These are phyloP conservation scores for Phasianus colchicus DNA, from an alignment of 2,113 vertebrate genomes.

Conservation along the genomic window DNA sequence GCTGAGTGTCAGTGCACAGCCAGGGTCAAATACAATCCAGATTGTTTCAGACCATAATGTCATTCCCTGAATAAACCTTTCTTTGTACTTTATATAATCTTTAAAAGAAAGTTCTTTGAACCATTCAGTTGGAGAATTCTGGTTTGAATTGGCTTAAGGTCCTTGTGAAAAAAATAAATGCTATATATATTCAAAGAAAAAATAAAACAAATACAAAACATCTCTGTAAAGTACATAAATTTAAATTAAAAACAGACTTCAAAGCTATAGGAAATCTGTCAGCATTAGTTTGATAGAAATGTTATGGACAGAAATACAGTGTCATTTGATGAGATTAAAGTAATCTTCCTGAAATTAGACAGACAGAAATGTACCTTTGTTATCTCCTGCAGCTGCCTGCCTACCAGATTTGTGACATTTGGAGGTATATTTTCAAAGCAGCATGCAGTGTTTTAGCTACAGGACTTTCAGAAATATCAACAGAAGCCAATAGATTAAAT, in stretches of 20 bases:
- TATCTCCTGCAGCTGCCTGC: neutral
- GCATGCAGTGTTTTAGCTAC: constrained; percentile 9
- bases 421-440: constrained; percentile 38
- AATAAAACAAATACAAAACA: neutral
- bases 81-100: neutral
- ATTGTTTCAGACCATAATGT: neutral
- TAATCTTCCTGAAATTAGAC: constrained; percentile 35
- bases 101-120: neutral
- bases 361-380: neutral
- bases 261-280: neutral
- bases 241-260: neutral
- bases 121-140: neutral
- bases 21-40: constrained; percentile 5
- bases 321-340: neutral
- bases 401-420: constrained; percentile 38
- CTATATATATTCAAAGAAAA: neutral
- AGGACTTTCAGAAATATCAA: constrained; percentile 22
- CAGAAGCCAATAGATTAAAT: constrained; percentile 35
- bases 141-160: neutral
- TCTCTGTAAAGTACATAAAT: neutral
- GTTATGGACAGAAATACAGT: neutral
- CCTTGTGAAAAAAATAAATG: neutral
- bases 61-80: neutral
- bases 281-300: neutral
- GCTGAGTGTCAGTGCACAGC: neutral